Base-by-base conservation (phyloP, 2,888 invertebrate species). In the Hypena proboscidalis region DNA sequence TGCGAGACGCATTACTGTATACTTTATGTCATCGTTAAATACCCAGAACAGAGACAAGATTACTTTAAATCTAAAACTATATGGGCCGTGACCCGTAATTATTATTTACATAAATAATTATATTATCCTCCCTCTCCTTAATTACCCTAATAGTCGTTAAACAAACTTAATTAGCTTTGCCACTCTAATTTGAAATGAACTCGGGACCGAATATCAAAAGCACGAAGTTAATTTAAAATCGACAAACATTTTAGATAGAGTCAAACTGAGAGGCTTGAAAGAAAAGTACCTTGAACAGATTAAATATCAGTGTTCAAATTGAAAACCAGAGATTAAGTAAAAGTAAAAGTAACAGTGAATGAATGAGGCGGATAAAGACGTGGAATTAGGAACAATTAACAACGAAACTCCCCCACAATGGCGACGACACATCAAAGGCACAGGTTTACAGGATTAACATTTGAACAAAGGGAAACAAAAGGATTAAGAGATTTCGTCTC, bases 391-490 rank as follows among this genome's bases (percentile, higher is more conserved):
- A 70, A 74, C 74, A 76, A 76, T 80, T 77, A 73, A 70, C 70
- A 61, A 56, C 56, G 57, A 69, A 75, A 66, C 58, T 53, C 43
- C n/a, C 62, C 42, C 55, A 71, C 67, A 71, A 71, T 70, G 35
- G 44, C 33, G 47, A 48, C 36, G 54, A 65, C 54, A 53, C 61
- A 71, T 74, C 74, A 74, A 78, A 77, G 61, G 70, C 63, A 58
- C 66, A 67, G 70, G 65, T 75, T 71, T 74, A 75, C 66, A 61
- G 66, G 75, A 76, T 77, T 78, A 77, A 56, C 43, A 42, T 58
- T 55, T 46, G 62, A 79, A 80, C 75, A 78, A 74, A 71, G 61
- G 58, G 51, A 54, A 63, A 76, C 76, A 79, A 80, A 76, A 75
- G 77, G 77, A 77, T 81, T 80, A 74, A 67, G 58, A 58, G 67